Evolutionary conservation across 2,113 vertebrate genomes (phyloP).

Genomic region (Xyrauchen texanus): DNA sequence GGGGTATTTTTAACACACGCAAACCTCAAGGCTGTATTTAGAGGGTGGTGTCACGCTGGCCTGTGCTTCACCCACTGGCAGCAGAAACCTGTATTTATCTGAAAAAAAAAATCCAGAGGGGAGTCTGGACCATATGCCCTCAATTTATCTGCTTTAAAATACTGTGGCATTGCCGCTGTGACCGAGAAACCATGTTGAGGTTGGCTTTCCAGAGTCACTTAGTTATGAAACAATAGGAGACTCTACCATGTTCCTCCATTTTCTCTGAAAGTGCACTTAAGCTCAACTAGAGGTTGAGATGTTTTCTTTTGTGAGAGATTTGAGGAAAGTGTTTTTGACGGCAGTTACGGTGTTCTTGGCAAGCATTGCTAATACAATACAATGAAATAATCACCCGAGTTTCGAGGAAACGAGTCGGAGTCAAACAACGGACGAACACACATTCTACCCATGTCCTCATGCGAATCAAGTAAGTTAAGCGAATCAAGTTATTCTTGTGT

Average conservation of each 20-base stretch:
- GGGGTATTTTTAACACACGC: slow-evolving; percentile 35
- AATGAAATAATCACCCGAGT: too few relatives aligned
- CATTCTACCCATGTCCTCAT: too few relatives aligned
- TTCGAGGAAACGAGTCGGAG: too few relatives aligned
- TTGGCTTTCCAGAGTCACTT: neutral
- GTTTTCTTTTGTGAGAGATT: too few relatives aligned
- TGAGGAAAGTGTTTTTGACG: too few relatives aligned
- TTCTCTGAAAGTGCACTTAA: neutral
- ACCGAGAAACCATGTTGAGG: neutral
- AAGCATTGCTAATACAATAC: too few relatives aligned
- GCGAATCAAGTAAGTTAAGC: too few relatives aligned
- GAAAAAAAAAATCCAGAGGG: slow-evolving; percentile 34
- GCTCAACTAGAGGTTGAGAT: neutral
- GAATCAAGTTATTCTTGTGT: too few relatives aligned
- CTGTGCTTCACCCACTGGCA: slow-evolving; percentile 30
- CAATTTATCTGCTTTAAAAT: slow-evolving; percentile 10
- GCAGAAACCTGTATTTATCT: slow-evolving; percentile 32
- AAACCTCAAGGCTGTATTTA: slow-evolving; percentile 42
- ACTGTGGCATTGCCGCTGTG: neutral
- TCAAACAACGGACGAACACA: too few relatives aligned
- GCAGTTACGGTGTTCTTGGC: too few relatives aligned
- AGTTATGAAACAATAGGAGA: neutral
- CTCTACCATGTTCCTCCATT: neutral
- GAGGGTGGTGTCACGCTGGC: slow-evolving; percentile 38
- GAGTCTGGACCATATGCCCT: slow-evolving; percentile 19